phyloP scores from a whole-genome alignment of 2,797 vertebrate genomes.

The Enoplosus armatus region DNA sequence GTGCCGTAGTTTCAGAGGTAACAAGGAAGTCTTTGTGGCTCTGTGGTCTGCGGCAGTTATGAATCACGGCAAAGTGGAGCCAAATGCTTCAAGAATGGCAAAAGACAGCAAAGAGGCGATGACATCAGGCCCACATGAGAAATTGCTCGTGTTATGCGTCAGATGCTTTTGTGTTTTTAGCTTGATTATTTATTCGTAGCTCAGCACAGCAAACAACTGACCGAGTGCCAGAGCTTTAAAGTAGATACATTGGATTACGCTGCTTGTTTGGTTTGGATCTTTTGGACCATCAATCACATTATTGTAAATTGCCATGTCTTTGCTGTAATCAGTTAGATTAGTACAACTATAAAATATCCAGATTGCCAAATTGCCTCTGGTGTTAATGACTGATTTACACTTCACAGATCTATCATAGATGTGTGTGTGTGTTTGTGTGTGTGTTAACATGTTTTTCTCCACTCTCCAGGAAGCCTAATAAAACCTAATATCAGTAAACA shows the following conservation, averaged over 20 bases:
- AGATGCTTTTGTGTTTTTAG: constrained; percentile 55
- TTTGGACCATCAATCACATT: constrained; percentile 55
- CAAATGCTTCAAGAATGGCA: background rate
- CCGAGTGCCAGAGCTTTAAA: constrained; percentile 41
- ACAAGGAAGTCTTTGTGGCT: background rate
- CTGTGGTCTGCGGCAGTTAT: background rate
- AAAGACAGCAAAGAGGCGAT: background rate
- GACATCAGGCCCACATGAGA: constrained; percentile 10
- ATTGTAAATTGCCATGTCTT: constrained; percentile 56
- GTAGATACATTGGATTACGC: constrained; percentile 45
- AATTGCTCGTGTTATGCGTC: background rate
- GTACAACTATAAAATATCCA: constrained; percentile 80
- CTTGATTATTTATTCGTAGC: constrained; percentile 47
- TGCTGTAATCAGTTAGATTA: constrained; percentile 69
- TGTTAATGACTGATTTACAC: constrained; percentile 83
- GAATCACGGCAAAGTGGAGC: background rate
- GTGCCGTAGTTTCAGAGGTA: background rate
- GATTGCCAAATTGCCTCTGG: constrained; percentile 89
- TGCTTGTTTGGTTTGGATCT: constrained; percentile 64
- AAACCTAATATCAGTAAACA: constrained; percentile 57
- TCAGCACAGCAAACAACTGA: constrained; percentile 44
- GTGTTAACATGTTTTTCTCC: constrained; percentile 55
- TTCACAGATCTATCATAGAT: constrained; percentile 22
- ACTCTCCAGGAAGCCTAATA: constrained; percentile 60
- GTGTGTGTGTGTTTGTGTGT: background rate